Evolutionary conservation across 2,888 invertebrate genomes (phyloP), one percentile per base, ranked within the genome.

Genomic region (Crepidodera aurea): DNA sequence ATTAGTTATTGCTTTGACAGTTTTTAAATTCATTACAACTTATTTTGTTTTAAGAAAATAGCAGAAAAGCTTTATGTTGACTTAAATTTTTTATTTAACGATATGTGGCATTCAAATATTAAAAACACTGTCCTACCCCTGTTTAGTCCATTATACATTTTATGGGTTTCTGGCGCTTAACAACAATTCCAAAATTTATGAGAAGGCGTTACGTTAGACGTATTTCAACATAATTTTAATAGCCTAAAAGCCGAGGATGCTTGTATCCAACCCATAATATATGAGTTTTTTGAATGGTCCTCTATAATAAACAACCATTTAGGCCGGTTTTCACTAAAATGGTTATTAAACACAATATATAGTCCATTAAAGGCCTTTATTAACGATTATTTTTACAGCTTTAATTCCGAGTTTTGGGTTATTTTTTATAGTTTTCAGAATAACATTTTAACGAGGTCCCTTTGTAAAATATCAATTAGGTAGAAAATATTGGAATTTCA

Each of bases 251-350:
- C 66, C 71, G 64, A 70, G 72, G 69, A 71, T 73, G 72, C 73
- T 68, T 73, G 75, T 75, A 75, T 71, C 69, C 71, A 73, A 71
- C 62, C 71, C 69, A 71, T 75, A 76, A 77, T 77, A 77, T 76
- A 77, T 77, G 75, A 73, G 73, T 64, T 75, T 54, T 51, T 63
- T 75, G 76, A 77, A 77, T 77, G 75, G 75, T 74, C 73, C 75
- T 34, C 50, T 77, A 77, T 77, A 77, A 76, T 77, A 76, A 75
- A 77, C 75, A 77, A 72, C 76, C 76, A 75, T 77, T 63, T 76
- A 70, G 73, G 71, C 68, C 66, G 69, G 70, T 76, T 75, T 76
- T 71, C 71, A 74, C 74, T 74, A 73, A 76, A 77, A 72, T 66
- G 76, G 74, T 72, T 72, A 72, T 71, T 72, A 71, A 71, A 69